These are phyloP conservation scores for Brachionus sp. DNA, from an alignment of 1,140 invertebrate species.

Conservation along the genomic window DNA sequence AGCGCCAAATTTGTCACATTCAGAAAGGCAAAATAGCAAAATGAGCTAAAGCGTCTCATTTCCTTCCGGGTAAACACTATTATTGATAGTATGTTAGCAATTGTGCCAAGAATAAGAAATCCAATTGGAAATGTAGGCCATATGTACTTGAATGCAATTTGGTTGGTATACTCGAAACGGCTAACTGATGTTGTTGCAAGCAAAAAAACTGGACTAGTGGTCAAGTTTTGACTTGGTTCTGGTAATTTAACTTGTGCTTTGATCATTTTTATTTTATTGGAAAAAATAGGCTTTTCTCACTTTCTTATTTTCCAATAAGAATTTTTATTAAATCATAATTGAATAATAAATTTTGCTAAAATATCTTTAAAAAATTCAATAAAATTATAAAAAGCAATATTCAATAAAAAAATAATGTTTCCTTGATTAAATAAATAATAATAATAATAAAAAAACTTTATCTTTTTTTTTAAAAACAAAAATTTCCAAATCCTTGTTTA, in stretches of 20 bases:
- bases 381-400: constrained; percentile 26
- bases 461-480: not conserved
- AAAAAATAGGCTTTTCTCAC: not conserved
- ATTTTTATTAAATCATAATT: constrained; percentile 20
- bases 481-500: not conserved
- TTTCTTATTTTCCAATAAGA: not conserved
- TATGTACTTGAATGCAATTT: constrained; percentile 31
- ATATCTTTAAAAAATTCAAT: constrained; percentile 32
- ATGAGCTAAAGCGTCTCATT: constrained; percentile 40
- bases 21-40: constrained; percentile 41
- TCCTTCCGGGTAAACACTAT: constrained; percentile 41
- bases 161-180: constrained; percentile 19
- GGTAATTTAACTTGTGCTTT: not conserved
- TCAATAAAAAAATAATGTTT: not conserved
- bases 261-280: not conserved
- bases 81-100: constrained; percentile 33
- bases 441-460: constrained; percentile 3
- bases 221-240: not conserved
- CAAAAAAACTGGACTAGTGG: not conserved
- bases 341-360: constrained; percentile 4
- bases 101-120: constrained; percentile 32
- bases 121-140: constrained; percentile 41
- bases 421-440: not conserved
- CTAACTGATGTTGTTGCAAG: not conserved
- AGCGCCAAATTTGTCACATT: constrained; percentile 33